phyloP scores from a whole-genome alignment of 2,113 vertebrate genomes.

The Pluvialis apricaria region DNA sequence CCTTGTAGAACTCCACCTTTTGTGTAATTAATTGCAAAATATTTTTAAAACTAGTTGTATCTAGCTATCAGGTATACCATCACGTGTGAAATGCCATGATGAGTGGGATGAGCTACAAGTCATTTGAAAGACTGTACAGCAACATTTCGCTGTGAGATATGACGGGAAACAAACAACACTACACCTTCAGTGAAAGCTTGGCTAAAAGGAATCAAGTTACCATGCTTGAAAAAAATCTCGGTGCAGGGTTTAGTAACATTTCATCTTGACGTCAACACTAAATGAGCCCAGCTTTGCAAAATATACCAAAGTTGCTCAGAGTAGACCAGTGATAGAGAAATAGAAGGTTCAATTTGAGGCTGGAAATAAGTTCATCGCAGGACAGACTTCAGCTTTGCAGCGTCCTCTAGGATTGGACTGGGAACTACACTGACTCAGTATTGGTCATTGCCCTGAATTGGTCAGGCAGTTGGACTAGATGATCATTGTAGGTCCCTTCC shows the following conservation, averaged over 20 bases:
- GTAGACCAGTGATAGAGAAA: not conserved
- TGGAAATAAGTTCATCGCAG: not conserved
- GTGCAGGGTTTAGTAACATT: not conserved
- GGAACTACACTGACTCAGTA: not conserved
- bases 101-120: not conserved
- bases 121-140: not conserved
- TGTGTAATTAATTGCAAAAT: not conserved
- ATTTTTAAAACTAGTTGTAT: not conserved
- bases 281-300: not conserved
- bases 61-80: not conserved
- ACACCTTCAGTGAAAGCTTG: not conserved
- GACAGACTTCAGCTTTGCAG: not conserved
- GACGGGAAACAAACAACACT: not conserved
- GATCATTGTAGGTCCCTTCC: not conserved
- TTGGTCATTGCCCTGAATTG: not conserved
- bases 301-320: not conserved
- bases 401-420: not conserved
- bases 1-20: not conserved
- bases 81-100: not conserved
- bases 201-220: not conserved
- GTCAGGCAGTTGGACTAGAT: not conserved
- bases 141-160: not conserved
- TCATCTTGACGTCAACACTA: not conserved
- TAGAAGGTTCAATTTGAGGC: not conserved
- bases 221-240: not conserved